phyloP scores from a whole-genome alignment of 2,113 vertebrate species.

The Arvicanthis niloticus region DNA sequence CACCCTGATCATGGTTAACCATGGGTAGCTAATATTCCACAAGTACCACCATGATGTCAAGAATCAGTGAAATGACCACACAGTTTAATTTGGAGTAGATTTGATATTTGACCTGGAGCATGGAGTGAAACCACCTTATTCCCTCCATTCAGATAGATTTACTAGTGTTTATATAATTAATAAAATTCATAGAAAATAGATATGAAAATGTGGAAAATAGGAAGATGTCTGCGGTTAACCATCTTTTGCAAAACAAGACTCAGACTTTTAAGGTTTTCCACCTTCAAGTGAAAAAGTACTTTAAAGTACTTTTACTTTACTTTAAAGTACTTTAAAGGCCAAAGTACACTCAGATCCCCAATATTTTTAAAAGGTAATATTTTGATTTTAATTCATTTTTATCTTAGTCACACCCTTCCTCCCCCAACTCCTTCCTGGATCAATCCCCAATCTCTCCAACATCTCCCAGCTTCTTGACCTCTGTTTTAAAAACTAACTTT shows the following conservation, averaged over 20 bases:
- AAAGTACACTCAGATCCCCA: not conserved
- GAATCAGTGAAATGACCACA: not conserved
- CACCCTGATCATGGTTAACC: too few relatives aligned
- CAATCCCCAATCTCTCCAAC: not conserved
- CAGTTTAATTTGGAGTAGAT: constrained; percentile 53
- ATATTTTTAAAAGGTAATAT: not conserved
- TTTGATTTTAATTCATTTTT: not conserved
- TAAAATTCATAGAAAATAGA: constrained; percentile 18
- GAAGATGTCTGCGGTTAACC: constrained; percentile 28
- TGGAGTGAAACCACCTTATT: constrained; percentile 51
- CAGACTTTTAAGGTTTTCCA: not conserved
- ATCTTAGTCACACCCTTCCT: not conserved
- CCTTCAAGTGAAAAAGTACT: constrained; percentile 20
- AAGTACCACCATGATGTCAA: not conserved
- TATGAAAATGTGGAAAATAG: not conserved
- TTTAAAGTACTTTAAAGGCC: constrained; percentile 33
- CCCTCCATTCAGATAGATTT: constrained; percentile 17
- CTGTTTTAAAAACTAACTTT: not conserved
- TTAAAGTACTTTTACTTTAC: not conserved
- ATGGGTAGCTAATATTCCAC: not conserved
- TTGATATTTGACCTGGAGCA: constrained; percentile 47
- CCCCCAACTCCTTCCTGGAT: not conserved
- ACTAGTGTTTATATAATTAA: not conserved
- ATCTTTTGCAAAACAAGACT: constrained; percentile 55
- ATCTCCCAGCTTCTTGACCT: too few relatives aligned